Base-by-base conservation (phyloP, 2,797 vertebrate species). In the Somateria mollissima region DNA sequence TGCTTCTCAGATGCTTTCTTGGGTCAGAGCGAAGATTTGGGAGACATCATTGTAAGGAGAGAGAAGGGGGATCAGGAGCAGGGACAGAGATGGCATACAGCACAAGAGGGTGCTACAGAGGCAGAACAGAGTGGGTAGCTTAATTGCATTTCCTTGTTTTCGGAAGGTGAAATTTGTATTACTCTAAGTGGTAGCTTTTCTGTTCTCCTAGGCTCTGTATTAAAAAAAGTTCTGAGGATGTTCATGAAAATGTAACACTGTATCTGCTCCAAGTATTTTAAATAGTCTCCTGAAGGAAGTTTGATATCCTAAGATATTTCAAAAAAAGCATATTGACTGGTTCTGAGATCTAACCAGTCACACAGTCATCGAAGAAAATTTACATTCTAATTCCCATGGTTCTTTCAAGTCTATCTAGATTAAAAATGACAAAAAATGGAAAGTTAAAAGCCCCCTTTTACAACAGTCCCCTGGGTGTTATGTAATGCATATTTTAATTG, bases 401-500 rank as follows among this genome's bases (percentile, higher is more conserved):
- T 61, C 28, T 92, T 94, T 90, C 28, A 65, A 80, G 64, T 76
- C 84, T 24, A 49, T 27, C 4, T 73, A 62, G 30, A 87, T 87
- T 77, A 36, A 94, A 95, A 91, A 75, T 89, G 56, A 8, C 8
- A 47, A 87, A 75, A 45, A 77, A 74, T 43, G 17, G 41, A 83
- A 93, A 87, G 28, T 51, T 78, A 32, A 57, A 92, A 90, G 45
- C 89, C 78, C 18, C 43, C 43, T 45, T 45, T 45, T 43, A 65
- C 41, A 93, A 62, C 43, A 71, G 20, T 78, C 37, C 32, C 19
- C 49, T 80, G 51, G 30, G 72, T 84, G 78, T 92, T 90, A 92
- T 41, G 87, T 71, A 90, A 91, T 66, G n/a, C 45, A 72, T 91
- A 92, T 87, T 93, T 95, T 94, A 93, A 94, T 75, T 78, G 73